A percentile compares a stretch with the other conserved stretches of the same genome.
phyloP scores from a whole-genome alignment of 2,113 vertebrate species.

The Empidonax alnorum region DNA sequence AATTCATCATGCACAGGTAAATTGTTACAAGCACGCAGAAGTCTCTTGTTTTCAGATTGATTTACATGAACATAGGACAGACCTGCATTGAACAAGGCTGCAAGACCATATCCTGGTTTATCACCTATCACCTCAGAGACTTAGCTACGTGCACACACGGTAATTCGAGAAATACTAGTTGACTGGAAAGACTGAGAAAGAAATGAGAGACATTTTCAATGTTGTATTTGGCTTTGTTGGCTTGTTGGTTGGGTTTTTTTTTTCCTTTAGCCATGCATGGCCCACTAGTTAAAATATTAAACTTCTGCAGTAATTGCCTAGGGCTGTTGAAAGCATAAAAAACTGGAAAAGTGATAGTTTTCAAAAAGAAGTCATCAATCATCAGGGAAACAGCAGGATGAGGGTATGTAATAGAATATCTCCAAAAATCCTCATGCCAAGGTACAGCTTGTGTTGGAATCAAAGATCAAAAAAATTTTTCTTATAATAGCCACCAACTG shows the following conservation, averaged over 20 bases:
- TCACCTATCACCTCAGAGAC: background rate
- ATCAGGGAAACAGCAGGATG: background rate
- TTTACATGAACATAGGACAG: background rate
- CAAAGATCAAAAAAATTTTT: background rate
- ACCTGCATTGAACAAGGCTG: rapidly evolving
- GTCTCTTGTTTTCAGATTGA: background rate
- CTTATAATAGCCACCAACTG: background rate
- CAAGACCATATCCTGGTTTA: background rate
- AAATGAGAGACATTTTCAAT: background rate
- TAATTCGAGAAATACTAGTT: background rate
- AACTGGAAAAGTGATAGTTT: background rate
- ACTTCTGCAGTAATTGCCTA: background rate
- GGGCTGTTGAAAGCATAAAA: background rate
- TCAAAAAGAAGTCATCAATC: background rate
- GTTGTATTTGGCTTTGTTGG: background rate
- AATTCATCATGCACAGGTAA: background rate
- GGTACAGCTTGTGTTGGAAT: background rate
- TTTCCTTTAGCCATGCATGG: background rate
- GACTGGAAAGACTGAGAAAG: background rate
- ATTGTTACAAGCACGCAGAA: background rate
- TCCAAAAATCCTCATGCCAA: background rate
- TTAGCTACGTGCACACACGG: background rate
- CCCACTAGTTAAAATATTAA: background rate
- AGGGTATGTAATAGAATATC: background rate
- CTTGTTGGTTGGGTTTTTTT: background rate